Conservation (phyloP, 2,113 vertebrate species). For the Anguilla rostrata region DNA sequence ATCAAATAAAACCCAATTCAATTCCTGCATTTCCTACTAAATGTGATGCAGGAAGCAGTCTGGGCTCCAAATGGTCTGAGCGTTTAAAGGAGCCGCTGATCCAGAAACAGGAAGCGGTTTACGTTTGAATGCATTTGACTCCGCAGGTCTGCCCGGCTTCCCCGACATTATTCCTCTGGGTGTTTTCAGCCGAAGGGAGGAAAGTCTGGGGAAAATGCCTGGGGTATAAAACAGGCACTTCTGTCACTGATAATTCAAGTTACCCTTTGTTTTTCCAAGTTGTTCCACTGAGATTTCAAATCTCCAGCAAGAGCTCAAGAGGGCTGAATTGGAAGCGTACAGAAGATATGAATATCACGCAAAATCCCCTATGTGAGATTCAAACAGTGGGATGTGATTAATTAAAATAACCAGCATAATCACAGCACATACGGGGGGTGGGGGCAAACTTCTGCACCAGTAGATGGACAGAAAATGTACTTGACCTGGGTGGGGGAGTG, state of each 20-base stretch:
- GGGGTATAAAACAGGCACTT: background rate
- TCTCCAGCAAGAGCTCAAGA: background rate
- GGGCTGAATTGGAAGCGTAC: background rate
- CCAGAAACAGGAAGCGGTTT: background rate
- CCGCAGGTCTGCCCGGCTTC: background rate
- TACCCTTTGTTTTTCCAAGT: background rate
- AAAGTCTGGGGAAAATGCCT: background rate
- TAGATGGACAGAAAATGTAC: background rate
- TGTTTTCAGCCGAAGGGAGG: background rate
- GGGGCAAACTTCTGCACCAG: background rate
- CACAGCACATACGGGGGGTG: background rate
- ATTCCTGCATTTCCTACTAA: background rate
- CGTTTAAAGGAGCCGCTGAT: background rate
- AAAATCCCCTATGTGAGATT: background rate
- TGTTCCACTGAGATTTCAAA: background rate
- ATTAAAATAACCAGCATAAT: background rate
- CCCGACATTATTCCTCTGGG: background rate
- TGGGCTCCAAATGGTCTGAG: background rate
- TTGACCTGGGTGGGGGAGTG: too few relatives aligned
- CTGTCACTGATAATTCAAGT: background rate
- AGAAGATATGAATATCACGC: background rate
- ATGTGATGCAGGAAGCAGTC: background rate
- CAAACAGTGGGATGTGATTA: background rate
- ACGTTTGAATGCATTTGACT: conserved; percentile 3
- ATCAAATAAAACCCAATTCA: background rate